These are phyloP conservation scores for Lottia scabra DNA, from an alignment of 2,888 invertebrate genomes.

Conservation along the genomic window DNA sequence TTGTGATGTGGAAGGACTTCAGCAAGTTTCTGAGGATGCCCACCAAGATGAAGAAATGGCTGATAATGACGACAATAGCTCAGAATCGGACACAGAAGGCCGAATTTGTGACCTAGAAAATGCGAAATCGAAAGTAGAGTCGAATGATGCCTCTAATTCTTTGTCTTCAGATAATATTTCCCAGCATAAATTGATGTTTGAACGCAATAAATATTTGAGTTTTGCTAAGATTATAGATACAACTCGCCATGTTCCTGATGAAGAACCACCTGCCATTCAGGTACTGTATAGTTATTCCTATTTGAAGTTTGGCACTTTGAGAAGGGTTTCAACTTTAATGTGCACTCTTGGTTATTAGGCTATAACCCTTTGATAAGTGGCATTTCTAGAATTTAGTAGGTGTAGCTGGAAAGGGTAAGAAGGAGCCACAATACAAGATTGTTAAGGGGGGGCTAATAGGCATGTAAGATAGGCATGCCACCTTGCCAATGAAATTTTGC, in stretches of 20 bases:
- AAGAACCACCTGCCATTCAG: constrained; percentile 56
- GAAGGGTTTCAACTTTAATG: too few relatives aligned
- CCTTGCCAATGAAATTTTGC: too few relatives aligned
- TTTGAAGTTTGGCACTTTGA: neutral
- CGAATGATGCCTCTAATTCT: neutral
- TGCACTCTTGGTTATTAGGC: too few relatives aligned
- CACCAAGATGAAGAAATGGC: constrained; percentile 21
- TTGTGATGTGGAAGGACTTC: constrained; percentile 41
- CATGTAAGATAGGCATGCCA: too few relatives aligned
- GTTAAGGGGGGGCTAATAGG: too few relatives aligned
- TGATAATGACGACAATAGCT: constrained; percentile 33
- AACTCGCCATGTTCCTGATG: constrained; percentile 54
- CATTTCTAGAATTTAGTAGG: too few relatives aligned
- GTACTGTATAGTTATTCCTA: too few relatives aligned
- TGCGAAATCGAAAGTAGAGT: constrained; percentile 24
- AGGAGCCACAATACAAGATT: too few relatives aligned
- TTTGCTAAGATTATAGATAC: constrained; percentile 58
- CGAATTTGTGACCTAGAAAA: constrained; percentile 15
- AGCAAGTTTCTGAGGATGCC: constrained; percentile 38
- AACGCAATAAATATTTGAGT: constrained; percentile 53
- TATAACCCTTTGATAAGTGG: too few relatives aligned
- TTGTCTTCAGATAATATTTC: neutral
- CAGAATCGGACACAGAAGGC: constrained; percentile 34
- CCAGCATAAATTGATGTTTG: neutral
- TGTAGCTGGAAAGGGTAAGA: too few relatives aligned